These are phyloP conservation scores for Ichneumoninae sp. DNA, from an alignment of 2,888 invertebrate species.

Conservation along the genomic window DNA sequence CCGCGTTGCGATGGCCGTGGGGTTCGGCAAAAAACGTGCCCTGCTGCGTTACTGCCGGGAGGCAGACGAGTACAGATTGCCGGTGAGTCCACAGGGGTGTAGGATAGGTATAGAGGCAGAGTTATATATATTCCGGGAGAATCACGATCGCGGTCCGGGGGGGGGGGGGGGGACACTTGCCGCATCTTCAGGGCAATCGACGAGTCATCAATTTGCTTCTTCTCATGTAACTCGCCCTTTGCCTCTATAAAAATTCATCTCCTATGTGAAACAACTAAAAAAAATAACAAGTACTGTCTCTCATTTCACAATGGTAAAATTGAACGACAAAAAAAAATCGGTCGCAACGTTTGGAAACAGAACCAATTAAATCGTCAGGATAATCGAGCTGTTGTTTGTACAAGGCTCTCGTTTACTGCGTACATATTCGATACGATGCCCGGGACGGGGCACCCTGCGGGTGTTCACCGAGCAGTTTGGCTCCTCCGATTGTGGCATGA, in stretches of 20 bases:
- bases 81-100: conserved; percentile 2
- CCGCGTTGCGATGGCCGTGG: conserved; percentile 74
- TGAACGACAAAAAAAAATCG: not conserved
- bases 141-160: conserved; percentile 12
- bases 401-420: conserved; percentile 1
- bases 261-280: not conserved
- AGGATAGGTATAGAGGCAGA: not conserved
- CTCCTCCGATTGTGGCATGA: not conserved
- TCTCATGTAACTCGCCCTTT: not conserved
- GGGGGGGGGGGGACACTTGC: conserved; percentile 21
- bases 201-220: conserved; percentile 60
- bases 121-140: conserved; percentile 10
- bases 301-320: not conserved
- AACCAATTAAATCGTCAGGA: conserved; percentile 38
- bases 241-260: not conserved
- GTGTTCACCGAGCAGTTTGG: conserved; percentile 55
- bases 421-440: conserved; percentile 17
- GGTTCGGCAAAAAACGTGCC: conserved; percentile 65
- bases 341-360: not conserved
- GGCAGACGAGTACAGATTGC: conserved; percentile 46
- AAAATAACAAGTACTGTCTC: not conserved
- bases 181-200: conserved; percentile 42
- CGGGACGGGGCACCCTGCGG: conserved; percentile 47
- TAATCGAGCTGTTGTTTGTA: conserved; percentile 25
- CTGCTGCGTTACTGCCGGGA: conserved; percentile 43